Evolutionary conservation across 2,888 invertebrate species (phyloP).

Genomic region (Dolichopus griseipennis): DNA sequence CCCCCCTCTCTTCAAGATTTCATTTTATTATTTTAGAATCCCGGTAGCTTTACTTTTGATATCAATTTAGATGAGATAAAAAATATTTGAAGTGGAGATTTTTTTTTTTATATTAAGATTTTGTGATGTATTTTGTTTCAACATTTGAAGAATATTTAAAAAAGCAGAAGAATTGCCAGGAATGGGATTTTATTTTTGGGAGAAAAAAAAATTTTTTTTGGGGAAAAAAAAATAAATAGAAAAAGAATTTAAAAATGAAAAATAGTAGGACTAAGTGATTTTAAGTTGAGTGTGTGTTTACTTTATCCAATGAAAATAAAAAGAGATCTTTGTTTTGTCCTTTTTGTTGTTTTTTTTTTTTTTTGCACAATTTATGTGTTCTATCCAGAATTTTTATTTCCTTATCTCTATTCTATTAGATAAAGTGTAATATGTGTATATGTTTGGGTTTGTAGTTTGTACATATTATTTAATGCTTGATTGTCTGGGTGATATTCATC

Average conservation of each 20-base stretch:
- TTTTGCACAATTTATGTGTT: neutral
- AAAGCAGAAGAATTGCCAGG: neutral
- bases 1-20: too few relatives aligned
- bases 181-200: neutral
- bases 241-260: neutral
- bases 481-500: neutral
- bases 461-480: neutral
- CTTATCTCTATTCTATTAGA: neutral
- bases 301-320: neutral
- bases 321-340: too few relatives aligned
- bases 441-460: too few relatives aligned
- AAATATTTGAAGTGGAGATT: neutral
- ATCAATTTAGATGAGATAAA: too few relatives aligned
- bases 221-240: neutral
- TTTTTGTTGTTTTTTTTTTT: neutral
- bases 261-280: neutral
- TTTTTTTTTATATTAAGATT: neutral
- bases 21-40: too few relatives aligned
- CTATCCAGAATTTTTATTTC: neutral
- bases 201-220: neutral
- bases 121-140: neutral
- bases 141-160: neutral
- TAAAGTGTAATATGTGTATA: too few relatives aligned
- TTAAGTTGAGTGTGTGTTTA: slow-evolving; percentile 1
- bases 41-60: too few relatives aligned